phyloP scores from a whole-genome alignment of 2,113 vertebrate species.

The Pedionomus torquatus region DNA sequence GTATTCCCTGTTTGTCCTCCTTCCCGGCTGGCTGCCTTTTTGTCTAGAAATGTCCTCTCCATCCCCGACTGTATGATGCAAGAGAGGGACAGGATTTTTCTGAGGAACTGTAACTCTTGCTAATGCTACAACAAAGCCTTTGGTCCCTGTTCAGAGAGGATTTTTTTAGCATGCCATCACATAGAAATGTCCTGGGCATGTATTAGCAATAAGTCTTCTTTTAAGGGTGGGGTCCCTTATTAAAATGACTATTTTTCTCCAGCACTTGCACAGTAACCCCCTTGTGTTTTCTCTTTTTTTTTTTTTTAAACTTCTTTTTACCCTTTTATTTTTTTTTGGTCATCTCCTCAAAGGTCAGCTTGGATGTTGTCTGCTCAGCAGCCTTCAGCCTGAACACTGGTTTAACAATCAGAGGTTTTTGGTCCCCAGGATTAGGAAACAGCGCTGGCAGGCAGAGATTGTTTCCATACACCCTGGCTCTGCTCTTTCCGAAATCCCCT shows the following conservation, averaged over 20 bases:
- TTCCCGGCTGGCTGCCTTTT: not conserved
- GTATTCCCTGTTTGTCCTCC: constrained; percentile 3
- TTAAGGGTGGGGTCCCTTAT: constrained; percentile 43
- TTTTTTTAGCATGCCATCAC: constrained; percentile 55
- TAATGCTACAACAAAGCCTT: constrained; percentile 38
- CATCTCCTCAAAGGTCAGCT: constrained; percentile 43
- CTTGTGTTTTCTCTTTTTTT: constrained; percentile 11
- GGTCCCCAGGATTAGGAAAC: constrained; percentile 42
- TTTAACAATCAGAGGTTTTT: constrained; percentile 25
- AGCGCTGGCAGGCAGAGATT: not conserved
- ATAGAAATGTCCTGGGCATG: constrained; percentile 31
- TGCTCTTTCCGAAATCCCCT: not conserved
- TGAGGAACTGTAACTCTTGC: not conserved
- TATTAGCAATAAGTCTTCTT: constrained; percentile 4
- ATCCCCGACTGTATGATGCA: not conserved
- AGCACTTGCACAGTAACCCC: not conserved
- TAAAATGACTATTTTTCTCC: constrained; percentile 36
- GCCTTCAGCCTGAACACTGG: not conserved
- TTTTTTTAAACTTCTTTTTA: no score
- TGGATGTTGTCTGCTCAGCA: constrained; percentile 52
- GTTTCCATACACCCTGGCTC: constrained; percentile 17
- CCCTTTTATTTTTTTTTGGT: not conserved
- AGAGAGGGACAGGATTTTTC: constrained; percentile 39
- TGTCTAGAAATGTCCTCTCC: constrained; percentile 38
- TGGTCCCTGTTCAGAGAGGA: constrained; percentile 12